Percentiles rank a stretch among this genome's conserved stretches.
These are phyloP conservation scores for Aphaenogaster rudis DNA, from an alignment of 1,140 invertebrate species.

Conservation along the genomic window DNA sequence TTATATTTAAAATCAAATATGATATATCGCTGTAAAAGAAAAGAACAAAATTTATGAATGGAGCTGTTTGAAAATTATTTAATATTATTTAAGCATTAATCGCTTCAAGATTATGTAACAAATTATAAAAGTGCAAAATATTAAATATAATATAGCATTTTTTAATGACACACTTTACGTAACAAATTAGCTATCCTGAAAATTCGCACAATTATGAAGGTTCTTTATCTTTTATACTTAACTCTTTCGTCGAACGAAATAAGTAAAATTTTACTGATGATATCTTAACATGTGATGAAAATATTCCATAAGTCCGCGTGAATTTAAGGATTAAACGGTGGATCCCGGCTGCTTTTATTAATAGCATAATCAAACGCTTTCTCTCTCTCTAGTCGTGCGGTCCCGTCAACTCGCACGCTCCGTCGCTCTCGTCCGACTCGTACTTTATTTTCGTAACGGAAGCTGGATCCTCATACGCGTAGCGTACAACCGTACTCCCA, in stretches of 20 bases:
- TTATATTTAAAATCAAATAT: neutral
- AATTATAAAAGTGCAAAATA: neutral
- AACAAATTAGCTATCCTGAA: neutral
- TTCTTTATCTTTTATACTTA: neutral
- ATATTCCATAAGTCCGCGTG: neutral
- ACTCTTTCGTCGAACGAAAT: neutral
- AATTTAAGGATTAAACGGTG: conserved; percentile 47
- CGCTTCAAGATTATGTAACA: neutral
- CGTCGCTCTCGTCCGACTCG: conserved; percentile 59
- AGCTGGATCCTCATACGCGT: conserved; percentile 67
- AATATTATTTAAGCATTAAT: neutral
- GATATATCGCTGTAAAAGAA: neutral
- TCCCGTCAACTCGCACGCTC: conserved; percentile 68
- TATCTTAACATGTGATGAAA: conserved; percentile 4
- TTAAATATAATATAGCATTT: conserved; percentile 12
- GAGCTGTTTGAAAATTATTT: neutral
- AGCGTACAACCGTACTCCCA: conserved; percentile 63
- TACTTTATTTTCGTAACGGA: conserved; percentile 80
- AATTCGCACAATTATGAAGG: neutral
- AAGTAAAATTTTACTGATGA: neutral
- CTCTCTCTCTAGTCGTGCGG: conserved; percentile 43
- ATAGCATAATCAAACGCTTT: conserved; percentile 64
- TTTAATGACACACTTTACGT: neutral
- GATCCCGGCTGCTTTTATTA: conserved; percentile 57
- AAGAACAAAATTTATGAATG: neutral